A percentile compares a stretch with the other conserved stretches of the same genome.
Evolutionary conservation across 2,888 invertebrate species (phyloP).

Genomic region (Andrena marginata): DNA sequence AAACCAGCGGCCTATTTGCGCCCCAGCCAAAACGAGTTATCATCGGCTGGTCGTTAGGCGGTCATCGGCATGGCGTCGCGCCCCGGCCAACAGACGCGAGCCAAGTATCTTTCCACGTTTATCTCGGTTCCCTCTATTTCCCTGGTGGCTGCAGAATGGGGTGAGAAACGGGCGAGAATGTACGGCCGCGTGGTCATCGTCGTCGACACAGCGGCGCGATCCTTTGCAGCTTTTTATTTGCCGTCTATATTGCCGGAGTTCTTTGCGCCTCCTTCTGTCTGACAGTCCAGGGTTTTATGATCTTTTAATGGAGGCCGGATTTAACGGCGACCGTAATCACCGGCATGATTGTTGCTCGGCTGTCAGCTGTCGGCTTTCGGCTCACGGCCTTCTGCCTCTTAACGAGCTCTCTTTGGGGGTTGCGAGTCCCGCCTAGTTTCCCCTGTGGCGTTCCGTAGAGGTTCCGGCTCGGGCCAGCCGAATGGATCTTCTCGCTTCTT

Average conservation of each 20-base stretch:
- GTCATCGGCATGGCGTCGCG: conserved; percentile 70
- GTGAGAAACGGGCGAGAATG: neutral
- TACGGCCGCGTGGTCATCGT: neutral
- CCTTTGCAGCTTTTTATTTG: conserved; percentile 47
- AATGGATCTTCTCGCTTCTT: neutral
- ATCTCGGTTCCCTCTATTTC: conserved; percentile 18
- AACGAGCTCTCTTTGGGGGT: conserved; percentile 17
- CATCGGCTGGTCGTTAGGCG: conserved; percentile 78
- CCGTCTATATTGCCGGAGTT: conserved; percentile 38
- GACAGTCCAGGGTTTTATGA: conserved; percentile 72
- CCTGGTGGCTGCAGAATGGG: neutral
- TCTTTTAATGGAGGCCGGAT: conserved; percentile 77
- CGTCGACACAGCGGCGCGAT: conserved; percentile 13
- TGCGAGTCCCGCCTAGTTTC: too few species aligned
- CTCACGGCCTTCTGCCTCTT: neutral
- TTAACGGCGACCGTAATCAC: conserved; percentile 72
- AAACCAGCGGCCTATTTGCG: conserved; percentile 51
- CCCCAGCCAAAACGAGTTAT: conserved; percentile 69
- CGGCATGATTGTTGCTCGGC: conserved; percentile 49
- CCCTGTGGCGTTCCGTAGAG: too few species aligned
- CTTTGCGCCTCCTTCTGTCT: conserved; percentile 47
- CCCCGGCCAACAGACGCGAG: conserved; percentile 33
- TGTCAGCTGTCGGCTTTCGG: conserved; percentile 22
- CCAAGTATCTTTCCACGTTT: conserved; percentile 32
- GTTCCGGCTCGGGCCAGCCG: too few species aligned